These are phyloP conservation scores for Argopecten irradians DNA, from an alignment of 1,140 invertebrate species.

Conservation along the genomic window DNA sequence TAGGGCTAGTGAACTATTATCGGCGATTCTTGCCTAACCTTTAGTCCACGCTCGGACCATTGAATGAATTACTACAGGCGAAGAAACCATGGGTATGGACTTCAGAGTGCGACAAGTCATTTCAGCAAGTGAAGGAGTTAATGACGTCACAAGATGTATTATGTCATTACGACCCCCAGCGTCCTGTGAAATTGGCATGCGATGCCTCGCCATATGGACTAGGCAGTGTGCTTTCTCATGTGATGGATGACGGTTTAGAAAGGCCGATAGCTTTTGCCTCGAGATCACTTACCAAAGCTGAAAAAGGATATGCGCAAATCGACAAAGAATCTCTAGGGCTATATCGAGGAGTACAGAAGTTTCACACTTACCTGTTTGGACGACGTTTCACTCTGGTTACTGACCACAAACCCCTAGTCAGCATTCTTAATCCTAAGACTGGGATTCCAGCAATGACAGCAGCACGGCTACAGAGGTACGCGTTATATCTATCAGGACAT, in stretches of 20 bases:
- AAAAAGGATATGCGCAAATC: slow-evolving; percentile 78
- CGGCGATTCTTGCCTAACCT: slow-evolving; percentile 8
- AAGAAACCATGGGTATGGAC: slow-evolving; percentile 39
- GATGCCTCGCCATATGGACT: slow-evolving; percentile 78
- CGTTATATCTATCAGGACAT: slow-evolving; percentile 44
- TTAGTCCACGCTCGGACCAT: not conserved
- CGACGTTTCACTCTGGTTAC: slow-evolving; percentile 60
- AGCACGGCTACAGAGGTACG: slow-evolving; percentile 46
- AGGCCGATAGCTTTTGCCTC: slow-evolving; percentile 77
- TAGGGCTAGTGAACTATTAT: slow-evolving; percentile 45
- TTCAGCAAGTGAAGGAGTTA: slow-evolving; percentile 60
- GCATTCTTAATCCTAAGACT: slow-evolving; percentile 59
- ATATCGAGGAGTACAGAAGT: slow-evolving; percentile 76
- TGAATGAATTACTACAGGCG: slow-evolving; percentile 32
- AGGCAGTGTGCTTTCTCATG: slow-evolving; percentile 77
- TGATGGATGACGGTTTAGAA: slow-evolving; percentile 57
- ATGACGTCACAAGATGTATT: slow-evolving; percentile 58
- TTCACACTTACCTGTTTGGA: slow-evolving; percentile 78
- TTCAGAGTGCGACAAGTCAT: slow-evolving; percentile 40
- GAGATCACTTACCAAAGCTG: slow-evolving; percentile 72
- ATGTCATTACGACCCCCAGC: slow-evolving; percentile 72
- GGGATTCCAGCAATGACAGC: slow-evolving; percentile 59
- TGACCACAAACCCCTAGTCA: slow-evolving; percentile 72
- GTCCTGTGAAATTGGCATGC: slow-evolving; percentile 75
- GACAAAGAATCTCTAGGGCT: slow-evolving; percentile 79